phyloP scores from a whole-genome alignment of 1,140 invertebrate species.

The Harpegnathos saltator region DNA sequence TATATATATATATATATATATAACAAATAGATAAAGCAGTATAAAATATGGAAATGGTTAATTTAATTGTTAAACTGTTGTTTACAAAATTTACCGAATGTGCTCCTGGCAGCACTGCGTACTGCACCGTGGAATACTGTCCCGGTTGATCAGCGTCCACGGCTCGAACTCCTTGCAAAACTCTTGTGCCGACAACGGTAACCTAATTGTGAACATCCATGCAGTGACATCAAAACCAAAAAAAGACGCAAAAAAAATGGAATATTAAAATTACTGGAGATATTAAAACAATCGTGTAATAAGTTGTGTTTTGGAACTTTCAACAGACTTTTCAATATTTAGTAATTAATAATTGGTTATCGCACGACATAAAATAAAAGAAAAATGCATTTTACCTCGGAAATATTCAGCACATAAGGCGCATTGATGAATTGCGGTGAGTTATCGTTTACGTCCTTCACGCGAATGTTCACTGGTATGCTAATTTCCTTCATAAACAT shows the following conservation, averaged over 20 bases:
- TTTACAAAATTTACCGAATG: constrained; percentile 88
- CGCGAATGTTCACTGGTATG: constrained; percentile 95
- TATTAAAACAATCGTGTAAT: background rate
- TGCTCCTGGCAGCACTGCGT: constrained; percentile 92
- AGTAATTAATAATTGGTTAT: too few species aligned
- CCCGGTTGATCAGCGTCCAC: constrained; percentile 95
- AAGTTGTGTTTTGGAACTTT: too few species aligned
- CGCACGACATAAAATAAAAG: too few species aligned
- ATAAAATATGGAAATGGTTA: background rate
- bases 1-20: background rate
- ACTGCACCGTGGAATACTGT: constrained; percentile 95
- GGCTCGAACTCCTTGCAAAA: constrained; percentile 92
- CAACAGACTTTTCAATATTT: too few species aligned
- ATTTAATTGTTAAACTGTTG: constrained; percentile 1
- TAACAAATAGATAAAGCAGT: background rate
- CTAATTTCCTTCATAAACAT: constrained; percentile 90
- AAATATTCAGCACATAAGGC: constrained; percentile 93
- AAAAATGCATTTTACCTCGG: constrained; percentile 88
- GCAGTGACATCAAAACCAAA: background rate
- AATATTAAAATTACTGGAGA: too few species aligned
- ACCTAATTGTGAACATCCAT: constrained; percentile 85
- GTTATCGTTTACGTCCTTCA: constrained; percentile 97
- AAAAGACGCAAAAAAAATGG: background rate
- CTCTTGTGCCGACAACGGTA: constrained; percentile 92
- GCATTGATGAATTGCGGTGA: constrained; percentile 93